These are phyloP conservation scores for Lucinisca nassula DNA, from an alignment of 2,888 invertebrate genomes.

Conservation along the genomic window DNA sequence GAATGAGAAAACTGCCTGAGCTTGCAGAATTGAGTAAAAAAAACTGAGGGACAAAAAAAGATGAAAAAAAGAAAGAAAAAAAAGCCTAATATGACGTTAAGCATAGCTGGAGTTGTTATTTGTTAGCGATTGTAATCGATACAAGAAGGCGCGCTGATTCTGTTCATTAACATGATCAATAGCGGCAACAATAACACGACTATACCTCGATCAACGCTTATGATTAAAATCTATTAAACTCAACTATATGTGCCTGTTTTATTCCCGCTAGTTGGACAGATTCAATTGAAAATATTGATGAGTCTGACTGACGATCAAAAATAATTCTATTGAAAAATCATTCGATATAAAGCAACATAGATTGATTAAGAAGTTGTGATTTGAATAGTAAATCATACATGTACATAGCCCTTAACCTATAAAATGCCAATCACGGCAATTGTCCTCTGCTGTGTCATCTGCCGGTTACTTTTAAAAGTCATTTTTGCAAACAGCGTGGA, in stretches of 20 bases:
- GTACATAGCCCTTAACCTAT: no score
- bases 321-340: slow-evolving; percentile 2
- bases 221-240: slow-evolving; percentile 16
- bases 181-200: background rate
- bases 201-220: slow-evolving; percentile 4
- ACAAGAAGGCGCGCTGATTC: background rate
- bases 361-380: background rate
- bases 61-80: no score
- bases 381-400: background rate
- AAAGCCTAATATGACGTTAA: no score
- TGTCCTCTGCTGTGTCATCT: no score
- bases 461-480: no score
- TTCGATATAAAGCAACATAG: background rate
- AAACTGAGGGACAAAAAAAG: no score
- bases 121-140: background rate
- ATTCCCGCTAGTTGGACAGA: background rate
- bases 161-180: slow-evolving; percentile 8
- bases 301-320: background rate
- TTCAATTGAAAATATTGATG: slow-evolving; percentile 16
- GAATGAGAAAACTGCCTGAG: no score
- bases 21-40: no score
- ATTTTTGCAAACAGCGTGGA: no score
- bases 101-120: background rate
- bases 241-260: slow-evolving; percentile 2
- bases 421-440: no score